These are phyloP conservation scores for Otocyon megalotis DNA, from an alignment of 2,113 vertebrate genomes.

Conservation along the genomic window DNA sequence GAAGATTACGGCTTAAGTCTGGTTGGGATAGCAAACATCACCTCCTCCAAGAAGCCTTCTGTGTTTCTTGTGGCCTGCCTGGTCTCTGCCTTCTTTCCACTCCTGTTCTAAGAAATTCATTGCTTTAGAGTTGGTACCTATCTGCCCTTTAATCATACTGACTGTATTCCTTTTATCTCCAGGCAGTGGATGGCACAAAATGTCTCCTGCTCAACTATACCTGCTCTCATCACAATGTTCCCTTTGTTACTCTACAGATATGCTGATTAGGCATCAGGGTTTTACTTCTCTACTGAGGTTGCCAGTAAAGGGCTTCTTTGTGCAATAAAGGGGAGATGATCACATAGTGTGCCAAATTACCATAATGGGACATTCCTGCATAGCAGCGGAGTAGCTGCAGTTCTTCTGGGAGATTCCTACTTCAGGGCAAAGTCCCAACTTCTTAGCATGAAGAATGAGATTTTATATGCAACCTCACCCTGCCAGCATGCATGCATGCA, in stretches of 20 bases:
- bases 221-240: not conserved
- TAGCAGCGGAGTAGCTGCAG: no score
- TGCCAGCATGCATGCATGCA: not conserved
- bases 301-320: not conserved
- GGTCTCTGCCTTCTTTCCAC: not conserved
- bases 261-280: not conserved
- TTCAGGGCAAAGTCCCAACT: slow-evolving; percentile 19
- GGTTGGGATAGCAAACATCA: not conserved
- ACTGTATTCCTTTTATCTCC: not conserved
- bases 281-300: slow-evolving; percentile 11
- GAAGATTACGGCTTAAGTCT: not conserved
- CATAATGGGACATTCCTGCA: not conserved
- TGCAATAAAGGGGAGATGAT: not conserved
- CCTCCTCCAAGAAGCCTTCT: not conserved
- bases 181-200: not conserved
- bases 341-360: not conserved
- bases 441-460: not conserved
- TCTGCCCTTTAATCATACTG: not conserved
- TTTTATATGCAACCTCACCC: not conserved
- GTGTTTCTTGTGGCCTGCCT: not conserved
- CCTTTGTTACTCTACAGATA: not conserved
- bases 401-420: not conserved
- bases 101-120: not conserved
- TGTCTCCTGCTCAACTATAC: not conserved
- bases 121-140: not conserved